phyloP scores from a whole-genome alignment of 2,888 invertebrate genomes.

The Melanostoma scalare region DNA sequence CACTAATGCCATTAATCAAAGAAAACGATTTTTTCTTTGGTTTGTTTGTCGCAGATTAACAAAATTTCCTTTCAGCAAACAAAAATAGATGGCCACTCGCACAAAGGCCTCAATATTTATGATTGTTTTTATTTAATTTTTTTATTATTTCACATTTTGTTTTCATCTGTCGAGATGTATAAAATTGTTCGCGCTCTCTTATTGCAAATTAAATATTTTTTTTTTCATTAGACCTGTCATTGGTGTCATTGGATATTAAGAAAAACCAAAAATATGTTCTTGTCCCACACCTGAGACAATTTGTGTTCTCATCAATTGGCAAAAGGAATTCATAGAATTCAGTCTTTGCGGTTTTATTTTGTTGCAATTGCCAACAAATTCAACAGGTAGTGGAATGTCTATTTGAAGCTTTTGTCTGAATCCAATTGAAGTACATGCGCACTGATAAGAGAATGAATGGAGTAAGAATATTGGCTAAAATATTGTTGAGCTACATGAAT shows the following conservation, averaged over 20 bases:
- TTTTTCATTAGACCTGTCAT: background rate
- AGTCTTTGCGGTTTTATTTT: background rate
- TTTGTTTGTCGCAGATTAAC: background rate
- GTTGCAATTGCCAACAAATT: conserved; percentile 14
- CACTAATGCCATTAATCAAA: background rate
- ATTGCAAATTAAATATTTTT: conserved; percentile 17
- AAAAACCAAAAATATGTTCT: too few relatives aligned
- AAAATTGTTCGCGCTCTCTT: conserved; percentile 18
- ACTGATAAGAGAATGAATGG: background rate
- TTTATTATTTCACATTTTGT: background rate
- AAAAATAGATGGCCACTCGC: background rate
- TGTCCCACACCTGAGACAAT: conserved; percentile 18
- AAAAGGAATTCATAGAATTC: conserved; percentile 12
- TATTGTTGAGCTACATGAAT: too few relatives aligned
- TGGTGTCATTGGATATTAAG: too few relatives aligned
- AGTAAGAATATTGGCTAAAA: too few relatives aligned
- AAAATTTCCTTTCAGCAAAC: conserved; percentile 25
- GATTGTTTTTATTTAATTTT: background rate
- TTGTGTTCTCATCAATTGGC: background rate
- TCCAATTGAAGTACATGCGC: conserved; percentile 20
- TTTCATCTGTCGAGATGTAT: conserved; percentile 3
- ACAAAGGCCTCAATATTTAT: conserved; percentile 20
- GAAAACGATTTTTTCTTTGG: background rate
- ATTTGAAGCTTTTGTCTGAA: conserved; percentile 30
- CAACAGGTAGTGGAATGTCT: conserved; percentile 38